Percentiles rank a stretch among this genome's conserved stretches.
Conservation (phyloP, 2,797 vertebrate genomes). For the Trachurus trachurus region DNA sequence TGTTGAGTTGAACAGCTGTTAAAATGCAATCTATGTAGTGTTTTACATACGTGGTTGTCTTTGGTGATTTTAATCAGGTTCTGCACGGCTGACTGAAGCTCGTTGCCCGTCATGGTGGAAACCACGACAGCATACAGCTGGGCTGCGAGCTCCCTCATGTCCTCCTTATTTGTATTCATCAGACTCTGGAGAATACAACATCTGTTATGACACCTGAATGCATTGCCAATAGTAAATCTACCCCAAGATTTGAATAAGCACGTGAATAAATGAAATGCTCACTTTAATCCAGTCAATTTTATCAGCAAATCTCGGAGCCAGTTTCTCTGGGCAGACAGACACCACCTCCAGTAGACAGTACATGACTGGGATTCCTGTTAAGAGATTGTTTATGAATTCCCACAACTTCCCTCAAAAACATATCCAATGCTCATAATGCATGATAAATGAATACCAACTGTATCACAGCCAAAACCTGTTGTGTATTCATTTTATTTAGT, state of each 20-base stretch:
- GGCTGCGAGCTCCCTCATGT: conserved; percentile 97
- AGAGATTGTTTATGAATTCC: conserved; percentile 18
- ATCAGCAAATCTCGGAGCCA: conserved; percentile 91
- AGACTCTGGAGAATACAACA: conserved; percentile 85
- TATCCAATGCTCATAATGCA: neutral
- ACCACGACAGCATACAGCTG: conserved; percentile 96
- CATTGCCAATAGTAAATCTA: neutral
- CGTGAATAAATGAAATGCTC: conserved; percentile 45
- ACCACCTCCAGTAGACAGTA: conserved; percentile 97
- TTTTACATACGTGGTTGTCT: conserved; percentile 90
- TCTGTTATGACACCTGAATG: conserved; percentile 22
- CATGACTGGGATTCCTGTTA: conserved; percentile 95
- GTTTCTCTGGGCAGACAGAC: conserved; percentile 94
- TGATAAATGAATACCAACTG: neutral
- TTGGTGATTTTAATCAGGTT: conserved; percentile 95
- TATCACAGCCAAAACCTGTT: neutral
- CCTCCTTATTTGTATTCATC: conserved; percentile 98
- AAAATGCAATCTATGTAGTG: neutral
- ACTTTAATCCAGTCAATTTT: conserved; percentile 99
- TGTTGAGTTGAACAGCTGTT: neutral
- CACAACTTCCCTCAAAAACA: neutral
- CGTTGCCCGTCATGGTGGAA: conserved; percentile 92
- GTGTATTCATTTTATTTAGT: neutral
- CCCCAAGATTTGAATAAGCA: neutral
- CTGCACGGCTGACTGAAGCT: conserved; percentile 90